phyloP scores from a whole-genome alignment of 2,797 vertebrate genomes.

The Hydrocynus forskahlii region DNA sequence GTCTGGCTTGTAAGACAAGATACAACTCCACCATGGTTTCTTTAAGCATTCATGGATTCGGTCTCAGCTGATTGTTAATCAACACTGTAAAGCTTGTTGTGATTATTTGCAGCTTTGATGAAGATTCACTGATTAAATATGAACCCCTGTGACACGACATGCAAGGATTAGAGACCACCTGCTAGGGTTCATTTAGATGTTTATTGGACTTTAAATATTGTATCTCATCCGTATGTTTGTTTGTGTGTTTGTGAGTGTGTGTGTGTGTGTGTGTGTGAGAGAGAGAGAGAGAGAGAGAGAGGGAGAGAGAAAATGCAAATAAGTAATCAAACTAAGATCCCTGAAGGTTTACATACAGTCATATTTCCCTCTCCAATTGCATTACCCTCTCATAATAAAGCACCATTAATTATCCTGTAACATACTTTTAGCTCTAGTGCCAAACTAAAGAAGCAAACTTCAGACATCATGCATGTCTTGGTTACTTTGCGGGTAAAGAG shows the following conservation, averaged over 20 bases:
- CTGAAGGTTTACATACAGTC: background rate
- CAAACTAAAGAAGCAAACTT: too few relatives aligned
- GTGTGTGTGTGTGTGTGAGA: background rate
- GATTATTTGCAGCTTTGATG: conserved; percentile 14
- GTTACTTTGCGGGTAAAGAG: too few relatives aligned
- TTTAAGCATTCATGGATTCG: conserved; percentile 13
- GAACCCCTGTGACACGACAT: conserved; percentile 23
- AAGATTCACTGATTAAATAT: conserved; percentile 42
- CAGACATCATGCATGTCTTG: background rate
- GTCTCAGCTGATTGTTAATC: conserved; percentile 30
- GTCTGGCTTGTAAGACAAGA: background rate
- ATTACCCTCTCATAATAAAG: background rate
- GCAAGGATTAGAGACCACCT: conserved; percentile 44
- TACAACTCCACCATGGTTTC: background rate
- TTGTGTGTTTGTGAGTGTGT: conserved; percentile 10
- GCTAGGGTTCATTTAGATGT: conserved; percentile 41
- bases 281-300: too few relatives aligned
- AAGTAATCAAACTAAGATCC: background rate
- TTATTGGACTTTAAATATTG: conserved; percentile 17
- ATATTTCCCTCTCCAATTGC: background rate
- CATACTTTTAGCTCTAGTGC: too few relatives aligned
- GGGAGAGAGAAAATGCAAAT: conserved; percentile 7
- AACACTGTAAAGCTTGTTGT: conserved; percentile 13
- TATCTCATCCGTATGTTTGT: background rate
- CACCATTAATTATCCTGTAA: background rate